Conservation (phyloP, 30 jellyfish, hydroid and myxozoan species). For the Rhopilema esculentum region DNA sequence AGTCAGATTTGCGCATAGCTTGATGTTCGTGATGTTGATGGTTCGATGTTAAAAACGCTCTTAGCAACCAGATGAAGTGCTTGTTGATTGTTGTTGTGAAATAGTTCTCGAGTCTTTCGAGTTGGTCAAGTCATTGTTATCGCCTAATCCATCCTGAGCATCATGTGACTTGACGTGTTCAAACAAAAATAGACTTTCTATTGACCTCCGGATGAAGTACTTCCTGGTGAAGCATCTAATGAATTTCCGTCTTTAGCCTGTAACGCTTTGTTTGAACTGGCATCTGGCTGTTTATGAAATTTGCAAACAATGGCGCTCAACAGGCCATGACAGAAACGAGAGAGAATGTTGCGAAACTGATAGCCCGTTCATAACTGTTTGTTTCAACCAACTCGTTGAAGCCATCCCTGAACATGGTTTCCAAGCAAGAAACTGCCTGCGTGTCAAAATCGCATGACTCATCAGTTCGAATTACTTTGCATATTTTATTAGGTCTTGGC, state of each 20-base stretch:
- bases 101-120: background rate
- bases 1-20: background rate
- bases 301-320: conserved; percentile 17
- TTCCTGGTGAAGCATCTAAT: background rate
- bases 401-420: conserved; percentile 67
- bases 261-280: background rate
- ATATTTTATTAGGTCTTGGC: conserved; percentile 74
- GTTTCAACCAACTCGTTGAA: conserved; percentile 52
- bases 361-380: conserved; percentile 18
- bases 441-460: conserved; percentile 70
- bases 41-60: background rate
- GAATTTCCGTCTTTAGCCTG: background rate
- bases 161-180: background rate
- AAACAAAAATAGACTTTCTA: background rate
- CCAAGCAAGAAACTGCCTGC: conserved; percentile 71
- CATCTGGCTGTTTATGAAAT: background rate
- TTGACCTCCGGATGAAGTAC: background rate
- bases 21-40: too few species aligned
- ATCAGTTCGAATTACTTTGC: conserved; percentile 29
- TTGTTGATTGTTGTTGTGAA: background rate
- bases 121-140: background rate
- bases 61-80: background rate
- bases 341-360: conserved; percentile 36
- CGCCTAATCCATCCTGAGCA: background rate
- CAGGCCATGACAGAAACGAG: conserved; percentile 77